A percentile compares a stretch with the other conserved stretches of the same genome.
Evolutionary conservation across 2,888 invertebrate species (phyloP).

Genomic region (Trachelus tabidus): DNA sequence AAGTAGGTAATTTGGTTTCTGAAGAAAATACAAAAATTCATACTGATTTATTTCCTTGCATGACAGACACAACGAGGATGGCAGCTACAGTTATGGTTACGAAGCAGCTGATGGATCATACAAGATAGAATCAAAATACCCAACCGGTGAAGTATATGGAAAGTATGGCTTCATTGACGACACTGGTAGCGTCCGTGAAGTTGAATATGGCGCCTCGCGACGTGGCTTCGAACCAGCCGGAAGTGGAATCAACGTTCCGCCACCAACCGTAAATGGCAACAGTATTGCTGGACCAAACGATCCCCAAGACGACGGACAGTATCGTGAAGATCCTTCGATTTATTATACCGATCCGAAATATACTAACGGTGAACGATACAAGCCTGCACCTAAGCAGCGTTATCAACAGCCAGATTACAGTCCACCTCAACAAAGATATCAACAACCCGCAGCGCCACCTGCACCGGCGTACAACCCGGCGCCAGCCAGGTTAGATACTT

Average conservation of each 20-base stretch:
- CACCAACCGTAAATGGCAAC: slow-evolving; percentile 74
- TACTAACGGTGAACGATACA: slow-evolving; percentile 65
- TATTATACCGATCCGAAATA: slow-evolving; percentile 80
- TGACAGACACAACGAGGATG: slow-evolving; percentile 83
- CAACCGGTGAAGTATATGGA: slow-evolving; percentile 85
- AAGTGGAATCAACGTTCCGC: slow-evolving; percentile 81
- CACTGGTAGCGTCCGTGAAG: slow-evolving; percentile 78
- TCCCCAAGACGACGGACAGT: slow-evolving; percentile 86
- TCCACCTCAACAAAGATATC: slow-evolving; percentile 34
- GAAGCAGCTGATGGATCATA: slow-evolving; percentile 88
- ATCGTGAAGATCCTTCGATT: slow-evolving; percentile 83
- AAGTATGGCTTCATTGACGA: slow-evolving; percentile 92
- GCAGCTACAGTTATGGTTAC: slow-evolving; percentile 89
- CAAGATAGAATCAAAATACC: slow-evolving; percentile 89
- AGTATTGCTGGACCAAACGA: slow-evolving; percentile 65
- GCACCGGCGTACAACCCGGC: slow-evolving; percentile 32
- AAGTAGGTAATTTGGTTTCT: background rate
- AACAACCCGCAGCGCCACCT: slow-evolving; percentile 37
- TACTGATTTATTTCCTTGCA: slow-evolving; percentile 79
- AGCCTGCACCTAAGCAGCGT: slow-evolving; percentile 53
- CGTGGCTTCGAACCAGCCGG: slow-evolving; percentile 87
- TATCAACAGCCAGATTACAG: slow-evolving; percentile 49
- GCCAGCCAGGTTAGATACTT: slow-evolving; percentile 24
- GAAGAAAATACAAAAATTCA: background rate
- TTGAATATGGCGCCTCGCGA: slow-evolving; percentile 86